Evolutionary conservation across 2,797 vertebrate species (phyloP), one percentile per base, ranked within the genome.

Genomic region (Astyanax mexicanus): DNA sequence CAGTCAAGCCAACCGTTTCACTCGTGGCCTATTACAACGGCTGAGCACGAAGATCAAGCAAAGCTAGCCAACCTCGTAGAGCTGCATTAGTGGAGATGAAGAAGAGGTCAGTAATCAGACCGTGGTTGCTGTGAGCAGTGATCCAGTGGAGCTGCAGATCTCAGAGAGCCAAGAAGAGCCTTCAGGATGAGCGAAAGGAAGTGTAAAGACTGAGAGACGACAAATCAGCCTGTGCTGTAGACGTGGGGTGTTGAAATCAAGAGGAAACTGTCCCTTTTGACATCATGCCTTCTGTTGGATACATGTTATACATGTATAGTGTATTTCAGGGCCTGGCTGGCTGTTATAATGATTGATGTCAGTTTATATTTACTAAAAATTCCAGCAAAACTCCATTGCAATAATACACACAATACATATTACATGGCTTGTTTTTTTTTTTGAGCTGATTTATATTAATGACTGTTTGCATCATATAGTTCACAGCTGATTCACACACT

Each of bases 21-120:
- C 88, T 94, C 62, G 89, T 93, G 83, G 90, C 88, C 27, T 87
- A 88, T 81, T 94, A 91, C 84, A 87, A 84, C 72, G 87, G 86
- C 32, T 80, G 61, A 82, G 47, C 25, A 62, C 4, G 15, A 1
- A 45, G 42, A 29, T 13, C n/a, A 27, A 15, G 3, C n/a, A 3
- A 3, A 12, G 7, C 4, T 45, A 8, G 47, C 15, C 5, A 37
- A 72, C 70, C 51, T 7, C 15, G 17, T 15, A 15, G 0, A 17
- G 40, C 32, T 40, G 23, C 37, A 21, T 15, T 38, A n/a, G 19
- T 17, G 6, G 23, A 60, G 62, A 42, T 9, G 25, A 15, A 23
- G 60, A 42, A 6, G 38, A 23, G 19, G 60, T 6, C 29, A 32
- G 29, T 32, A 32, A 32, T 32, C 2, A 32, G 38, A 52, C 4